Percentiles rank a stretch among this genome's conserved stretches.
Conservation (phyloP, 2,797 vertebrate genomes). For the Danio kyathit region DNA sequence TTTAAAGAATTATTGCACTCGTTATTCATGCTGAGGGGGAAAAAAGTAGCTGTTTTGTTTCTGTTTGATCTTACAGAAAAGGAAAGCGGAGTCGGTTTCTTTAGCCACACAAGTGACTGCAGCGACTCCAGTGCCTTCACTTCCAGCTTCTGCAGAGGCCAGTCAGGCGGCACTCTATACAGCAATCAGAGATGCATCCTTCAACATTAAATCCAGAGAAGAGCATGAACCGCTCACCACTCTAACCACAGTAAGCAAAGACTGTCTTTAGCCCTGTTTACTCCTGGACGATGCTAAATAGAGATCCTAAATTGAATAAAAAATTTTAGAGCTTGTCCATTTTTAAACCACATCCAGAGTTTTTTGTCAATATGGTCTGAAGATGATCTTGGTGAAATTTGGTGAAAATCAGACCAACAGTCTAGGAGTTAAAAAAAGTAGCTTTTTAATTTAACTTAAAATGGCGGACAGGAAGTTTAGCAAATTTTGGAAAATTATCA, state of each 20-base stretch:
- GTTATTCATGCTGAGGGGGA: neutral
- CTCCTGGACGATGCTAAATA: too few species aligned
- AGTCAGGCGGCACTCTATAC: slow-evolving; percentile 89
- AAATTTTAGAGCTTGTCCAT: too few species aligned
- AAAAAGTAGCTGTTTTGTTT: slow-evolving; percentile 7
- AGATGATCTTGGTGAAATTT: too few species aligned
- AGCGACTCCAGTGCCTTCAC: slow-evolving; percentile 83
- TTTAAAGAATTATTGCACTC: neutral
- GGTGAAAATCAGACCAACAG: too few species aligned
- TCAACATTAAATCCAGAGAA: slow-evolving; percentile 75
- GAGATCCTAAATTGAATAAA: too few species aligned
- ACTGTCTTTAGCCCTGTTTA: neutral
- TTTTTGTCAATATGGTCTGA: too few species aligned
- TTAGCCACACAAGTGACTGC: slow-evolving; percentile 82
- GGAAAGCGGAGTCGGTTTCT: slow-evolving; percentile 89
- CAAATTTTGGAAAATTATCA: too few species aligned
- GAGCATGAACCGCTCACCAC: slow-evolving; percentile 80
- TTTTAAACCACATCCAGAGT: too few species aligned
- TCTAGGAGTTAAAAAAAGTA: too few species aligned
- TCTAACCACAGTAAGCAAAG: slow-evolving; percentile 75
- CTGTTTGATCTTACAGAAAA: slow-evolving; percentile 81
- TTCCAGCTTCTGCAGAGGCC: slow-evolving; percentile 85
- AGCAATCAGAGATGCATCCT: slow-evolving; percentile 79
- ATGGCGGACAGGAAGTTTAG: too few species aligned
- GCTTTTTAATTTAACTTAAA: too few species aligned